These are phyloP conservation scores for Apodemia mormo DNA, from an alignment of 2,888 invertebrate genomes.

Conservation along the genomic window DNA sequence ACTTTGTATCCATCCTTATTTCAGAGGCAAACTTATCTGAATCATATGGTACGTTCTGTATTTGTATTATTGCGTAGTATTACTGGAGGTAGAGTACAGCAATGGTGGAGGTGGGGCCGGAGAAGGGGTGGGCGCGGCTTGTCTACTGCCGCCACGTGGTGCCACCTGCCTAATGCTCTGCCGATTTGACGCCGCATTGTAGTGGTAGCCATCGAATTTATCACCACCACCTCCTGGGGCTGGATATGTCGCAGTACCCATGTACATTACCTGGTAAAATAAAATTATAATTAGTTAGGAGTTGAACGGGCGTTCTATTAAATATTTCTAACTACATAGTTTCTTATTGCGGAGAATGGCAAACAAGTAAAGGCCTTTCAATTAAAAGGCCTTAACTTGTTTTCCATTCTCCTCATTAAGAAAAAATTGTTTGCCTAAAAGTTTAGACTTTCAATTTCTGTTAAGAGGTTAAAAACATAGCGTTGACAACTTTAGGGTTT, in stretches of 20 bases:
- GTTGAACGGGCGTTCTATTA: neutral
- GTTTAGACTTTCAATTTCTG: no score
- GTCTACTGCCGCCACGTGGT: constrained; percentile 52
- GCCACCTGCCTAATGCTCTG: constrained; percentile 64
- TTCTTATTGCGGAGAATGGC: no score
- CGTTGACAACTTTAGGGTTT: no score
- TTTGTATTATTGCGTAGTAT: constrained; percentile 51
- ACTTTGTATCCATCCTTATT: neutral
- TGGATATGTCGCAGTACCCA: constrained; percentile 73
- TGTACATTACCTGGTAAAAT: constrained; percentile 66
- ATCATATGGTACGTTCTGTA: neutral
- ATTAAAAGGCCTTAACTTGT: no score
- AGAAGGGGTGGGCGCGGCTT: constrained; percentile 44
- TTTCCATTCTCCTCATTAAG: no score
- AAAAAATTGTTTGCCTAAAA: no score
- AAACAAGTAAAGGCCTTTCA: no score
- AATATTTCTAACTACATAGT: neutral
- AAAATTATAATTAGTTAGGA: neutral
- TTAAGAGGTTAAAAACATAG: no score
- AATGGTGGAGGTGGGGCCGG: constrained; percentile 49
- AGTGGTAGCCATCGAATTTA: constrained; percentile 76
- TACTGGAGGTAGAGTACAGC: constrained; percentile 46
- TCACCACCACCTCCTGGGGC: constrained; percentile 48
- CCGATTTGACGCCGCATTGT: constrained; percentile 73
- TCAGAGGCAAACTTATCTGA: neutral